Percentiles rank a stretch among this genome's conserved stretches.
These are phyloP conservation scores for Micropterix aruncella DNA, from an alignment of 2,888 invertebrate species.

Conservation along the genomic window DNA sequence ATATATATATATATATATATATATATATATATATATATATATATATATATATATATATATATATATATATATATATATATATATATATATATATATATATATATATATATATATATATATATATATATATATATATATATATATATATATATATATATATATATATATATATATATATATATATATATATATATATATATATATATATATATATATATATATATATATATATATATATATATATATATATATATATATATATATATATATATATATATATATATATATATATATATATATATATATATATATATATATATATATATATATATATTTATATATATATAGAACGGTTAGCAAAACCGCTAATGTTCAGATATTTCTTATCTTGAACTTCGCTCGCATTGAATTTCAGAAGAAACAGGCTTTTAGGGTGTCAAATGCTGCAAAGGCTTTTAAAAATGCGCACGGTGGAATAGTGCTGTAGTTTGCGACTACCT, in stretches of 20 bases:
- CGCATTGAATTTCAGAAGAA: too few species aligned
- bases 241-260: slow-evolving; percentile 2
- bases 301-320: slow-evolving; percentile 5
- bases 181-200: slow-evolving; percentile 4
- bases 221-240: slow-evolving; percentile 2
- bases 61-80: not conserved
- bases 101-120: not conserved
- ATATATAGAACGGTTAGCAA: too few species aligned
- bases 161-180: slow-evolving; percentile 3
- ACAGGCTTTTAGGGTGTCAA: too few species aligned
- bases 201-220: slow-evolving; percentile 3
- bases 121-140: not conserved
- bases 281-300: slow-evolving; percentile 4
- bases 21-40: not conserved
- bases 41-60: not conserved
- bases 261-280: not conserved
- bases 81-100: not conserved
- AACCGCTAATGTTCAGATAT: too few species aligned
- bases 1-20: not conserved
- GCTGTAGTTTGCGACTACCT: too few species aligned
- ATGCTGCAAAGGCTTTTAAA: too few species aligned
- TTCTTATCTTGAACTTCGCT: too few species aligned
- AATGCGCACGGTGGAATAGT: too few species aligned
- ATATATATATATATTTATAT: slow-evolving; percentile 5
- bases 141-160: not conserved